A percentile compares a stretch with the other conserved stretches of the same genome.
These are phyloP conservation scores for Zaprionus obscuricornis DNA, from an alignment of 2,888 invertebrate genomes.

Conservation along the genomic window DNA sequence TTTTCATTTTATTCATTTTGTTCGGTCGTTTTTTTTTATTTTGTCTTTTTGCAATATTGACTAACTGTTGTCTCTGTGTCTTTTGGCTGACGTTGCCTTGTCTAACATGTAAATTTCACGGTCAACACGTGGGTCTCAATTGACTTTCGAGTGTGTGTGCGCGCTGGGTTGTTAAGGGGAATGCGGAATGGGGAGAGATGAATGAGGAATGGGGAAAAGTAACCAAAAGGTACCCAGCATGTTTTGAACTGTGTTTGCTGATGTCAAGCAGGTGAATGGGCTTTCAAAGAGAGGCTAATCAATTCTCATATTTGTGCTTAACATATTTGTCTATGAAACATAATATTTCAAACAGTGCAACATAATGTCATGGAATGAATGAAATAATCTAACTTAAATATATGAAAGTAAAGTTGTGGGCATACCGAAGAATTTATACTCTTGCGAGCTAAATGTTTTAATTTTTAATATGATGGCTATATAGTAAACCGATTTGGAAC, in stretches of 20 bases:
- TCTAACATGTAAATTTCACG: constrained; percentile 58
- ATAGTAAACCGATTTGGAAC: no score
- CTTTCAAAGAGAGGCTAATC: constrained; percentile 35
- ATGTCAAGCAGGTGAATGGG: constrained; percentile 43
- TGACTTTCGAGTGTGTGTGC: constrained; percentile 31
- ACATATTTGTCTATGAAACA: constrained; percentile 5
- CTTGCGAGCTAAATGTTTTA: no score
- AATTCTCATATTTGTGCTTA: constrained; percentile 27
- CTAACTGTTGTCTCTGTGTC: constrained; percentile 14
- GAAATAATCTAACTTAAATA: no score
- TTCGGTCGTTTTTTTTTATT: constrained; percentile 1
- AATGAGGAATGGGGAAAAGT: no score
- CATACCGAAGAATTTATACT: no score
- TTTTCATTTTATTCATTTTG: constrained; percentile 1
- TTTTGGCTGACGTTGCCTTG: constrained; percentile 36
- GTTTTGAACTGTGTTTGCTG: constrained; percentile 22
- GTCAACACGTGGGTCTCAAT: constrained; percentile 53
- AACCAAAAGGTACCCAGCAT: constrained; percentile 2
- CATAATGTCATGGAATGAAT: no score
- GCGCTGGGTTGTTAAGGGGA: neutral
- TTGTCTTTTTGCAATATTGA: constrained; percentile 31
- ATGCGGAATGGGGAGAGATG: constrained; percentile 6
- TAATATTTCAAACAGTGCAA: no score
- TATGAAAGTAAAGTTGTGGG: no score
- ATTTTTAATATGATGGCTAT: no score